Evolutionary conservation across 2,888 invertebrate species (phyloP).

Genomic region (Drosophila macrospina): DNA sequence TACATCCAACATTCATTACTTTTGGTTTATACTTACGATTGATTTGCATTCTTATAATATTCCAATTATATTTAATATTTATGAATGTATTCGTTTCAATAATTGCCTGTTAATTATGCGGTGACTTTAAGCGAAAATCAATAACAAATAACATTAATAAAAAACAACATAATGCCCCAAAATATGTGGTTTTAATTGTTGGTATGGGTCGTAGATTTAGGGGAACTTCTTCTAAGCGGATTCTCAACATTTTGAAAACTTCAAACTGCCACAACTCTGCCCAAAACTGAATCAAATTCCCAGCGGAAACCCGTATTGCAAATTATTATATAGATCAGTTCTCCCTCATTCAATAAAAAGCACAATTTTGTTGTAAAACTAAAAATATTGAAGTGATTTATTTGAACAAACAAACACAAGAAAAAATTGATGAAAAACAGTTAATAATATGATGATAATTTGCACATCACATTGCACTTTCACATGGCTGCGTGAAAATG

Average conservation of each 20-base stretch:
- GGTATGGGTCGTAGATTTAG: too few species aligned
- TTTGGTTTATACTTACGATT: constrained; percentile 48
- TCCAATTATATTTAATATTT: constrained; percentile 37
- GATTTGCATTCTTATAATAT: constrained; percentile 51
- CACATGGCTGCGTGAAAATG: constrained; percentile 78
- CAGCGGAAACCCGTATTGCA: too few species aligned
- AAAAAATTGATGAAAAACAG: constrained; percentile 17
- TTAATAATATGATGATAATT: constrained; percentile 9
- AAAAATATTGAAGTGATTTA: constrained; percentile 58
- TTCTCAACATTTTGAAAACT: too few species aligned
- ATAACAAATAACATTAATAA: constrained; percentile 43
- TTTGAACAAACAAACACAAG: constrained; percentile 34
- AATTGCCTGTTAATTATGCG: constrained; percentile 10
- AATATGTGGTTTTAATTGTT: constrained; percentile 32
- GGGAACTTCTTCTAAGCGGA: too few species aligned
- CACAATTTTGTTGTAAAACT: constrained; percentile 44
- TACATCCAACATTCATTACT: constrained; percentile 27
- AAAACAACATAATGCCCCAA: constrained; percentile 41
- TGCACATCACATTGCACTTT: constrained; percentile 55
- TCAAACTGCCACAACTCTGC: too few species aligned
- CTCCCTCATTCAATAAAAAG: constrained; percentile 23
- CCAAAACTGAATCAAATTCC: too few species aligned
- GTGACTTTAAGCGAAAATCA: constrained; percentile 27
- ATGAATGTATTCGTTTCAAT: constrained; percentile 48
- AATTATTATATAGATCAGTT: too few species aligned